These are phyloP conservation scores for Protobothrops flavoviridis DNA, from an alignment of 2,113 vertebrate species.

Conservation along the genomic window DNA sequence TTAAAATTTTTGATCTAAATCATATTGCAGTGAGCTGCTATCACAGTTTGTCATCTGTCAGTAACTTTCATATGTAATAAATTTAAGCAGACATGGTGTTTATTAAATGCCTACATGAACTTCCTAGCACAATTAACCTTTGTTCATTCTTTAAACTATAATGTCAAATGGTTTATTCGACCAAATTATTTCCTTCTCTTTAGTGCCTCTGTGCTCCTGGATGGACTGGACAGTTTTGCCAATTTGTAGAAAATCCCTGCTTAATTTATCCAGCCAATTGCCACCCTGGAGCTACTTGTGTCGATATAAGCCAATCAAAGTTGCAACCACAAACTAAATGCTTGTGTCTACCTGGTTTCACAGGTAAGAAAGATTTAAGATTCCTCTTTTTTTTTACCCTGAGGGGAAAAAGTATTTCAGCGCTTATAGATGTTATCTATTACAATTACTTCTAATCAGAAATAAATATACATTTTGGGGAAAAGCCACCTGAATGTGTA, in stretches of 20 bases:
- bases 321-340: slow-evolving; percentile 66
- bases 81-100: neutral
- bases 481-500: neutral
- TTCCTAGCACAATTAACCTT: neutral
- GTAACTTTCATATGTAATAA: neutral
- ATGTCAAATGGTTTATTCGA: neutral
- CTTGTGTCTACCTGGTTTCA: slow-evolving; percentile 67
- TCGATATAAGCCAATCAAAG: slow-evolving; percentile 65
- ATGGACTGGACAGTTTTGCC: slow-evolving; percentile 75
- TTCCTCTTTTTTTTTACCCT: neutral
- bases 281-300: slow-evolving; percentile 70
- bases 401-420: neutral
- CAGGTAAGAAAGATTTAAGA: slow-evolving; percentile 67
- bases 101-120: neutral
- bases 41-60: neutral
- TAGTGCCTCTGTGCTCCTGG: slow-evolving; percentile 76
- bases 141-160: neutral
- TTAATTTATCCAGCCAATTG: slow-evolving; percentile 69
- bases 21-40: slow-evolving; percentile 2
- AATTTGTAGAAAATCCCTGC: slow-evolving; percentile 72
- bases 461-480: neutral
- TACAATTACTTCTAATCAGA: neutral
- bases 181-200: slow-evolving; percentile 28
- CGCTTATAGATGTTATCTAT: neutral
- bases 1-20: neutral